phyloP scores from a whole-genome alignment of 2,797 vertebrate genomes.

The Mycteria americana region DNA sequence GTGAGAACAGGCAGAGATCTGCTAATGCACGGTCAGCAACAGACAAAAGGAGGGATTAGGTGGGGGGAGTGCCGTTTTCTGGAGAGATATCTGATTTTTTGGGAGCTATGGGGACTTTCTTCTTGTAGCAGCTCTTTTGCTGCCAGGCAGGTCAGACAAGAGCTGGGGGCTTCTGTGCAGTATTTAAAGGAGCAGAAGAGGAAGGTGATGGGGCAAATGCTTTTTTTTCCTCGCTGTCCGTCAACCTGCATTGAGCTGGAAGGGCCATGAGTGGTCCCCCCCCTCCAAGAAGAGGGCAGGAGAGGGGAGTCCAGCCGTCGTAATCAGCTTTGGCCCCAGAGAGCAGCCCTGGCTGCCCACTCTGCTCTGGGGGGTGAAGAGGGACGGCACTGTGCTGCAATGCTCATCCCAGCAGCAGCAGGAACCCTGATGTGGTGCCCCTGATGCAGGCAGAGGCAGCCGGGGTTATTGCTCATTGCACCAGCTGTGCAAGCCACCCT shows the following conservation, averaged over 20 bases:
- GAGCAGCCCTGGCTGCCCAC: background rate
- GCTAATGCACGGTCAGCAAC: background rate
- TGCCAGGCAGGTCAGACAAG: background rate
- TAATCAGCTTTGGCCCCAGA: background rate
- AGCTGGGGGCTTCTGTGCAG: background rate
- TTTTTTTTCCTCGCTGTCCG: background rate
- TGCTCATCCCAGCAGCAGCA: background rate
- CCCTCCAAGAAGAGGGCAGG: too few relatives aligned
- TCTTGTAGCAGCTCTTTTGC: background rate
- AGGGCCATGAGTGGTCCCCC: background rate
- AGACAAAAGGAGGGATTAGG: background rate
- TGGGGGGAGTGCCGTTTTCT: accelerated
- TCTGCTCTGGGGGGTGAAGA: background rate
- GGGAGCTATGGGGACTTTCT: background rate
- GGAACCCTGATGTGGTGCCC: background rate
- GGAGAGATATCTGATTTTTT: background rate
- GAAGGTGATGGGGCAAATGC: background rate
- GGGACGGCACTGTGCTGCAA: background rate
- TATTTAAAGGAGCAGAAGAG: background rate
- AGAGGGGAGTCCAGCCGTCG: accelerated
- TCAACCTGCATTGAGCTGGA: background rate
- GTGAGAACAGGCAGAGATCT: background rate
- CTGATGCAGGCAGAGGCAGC: background rate
- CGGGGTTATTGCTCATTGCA: background rate
- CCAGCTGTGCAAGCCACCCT: background rate